A percentile compares a stretch with the other conserved stretches of the same genome.
These are phyloP conservation scores for Artemia sinica DNA, from an alignment of 2,888 invertebrate genomes.

Conservation along the genomic window DNA sequence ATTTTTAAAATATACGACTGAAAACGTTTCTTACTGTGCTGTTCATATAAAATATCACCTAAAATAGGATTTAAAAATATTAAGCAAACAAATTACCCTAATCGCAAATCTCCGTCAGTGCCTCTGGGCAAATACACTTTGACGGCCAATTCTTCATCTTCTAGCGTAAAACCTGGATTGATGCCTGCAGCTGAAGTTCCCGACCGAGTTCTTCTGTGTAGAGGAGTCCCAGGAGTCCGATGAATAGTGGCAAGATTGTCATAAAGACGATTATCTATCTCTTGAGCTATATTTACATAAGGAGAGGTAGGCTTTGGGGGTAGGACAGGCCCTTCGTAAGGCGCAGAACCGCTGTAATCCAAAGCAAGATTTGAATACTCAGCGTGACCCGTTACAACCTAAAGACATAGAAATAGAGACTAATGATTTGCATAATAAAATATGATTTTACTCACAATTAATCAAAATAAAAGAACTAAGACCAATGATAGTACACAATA, in stretches of 20 bases:
- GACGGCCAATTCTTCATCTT: slow-evolving; percentile 38
- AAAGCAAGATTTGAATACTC: not conserved
- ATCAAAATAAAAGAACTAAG: too few relatives aligned
- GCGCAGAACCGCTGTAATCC: slow-evolving; percentile 14
- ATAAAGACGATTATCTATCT: not conserved
- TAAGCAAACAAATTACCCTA: too few relatives aligned
- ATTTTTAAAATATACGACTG: too few relatives aligned
- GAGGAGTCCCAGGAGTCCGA: slow-evolving; percentile 26
- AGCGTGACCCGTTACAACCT: not conserved
- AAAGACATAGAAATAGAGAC: not conserved
- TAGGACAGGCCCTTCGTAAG: slow-evolving; percentile 26
- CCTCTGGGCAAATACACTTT: too few relatives aligned
- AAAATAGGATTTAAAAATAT: too few relatives aligned
- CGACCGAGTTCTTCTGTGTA: slow-evolving; percentile 58
- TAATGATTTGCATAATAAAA: too few relatives aligned
- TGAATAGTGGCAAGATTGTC: not conserved
- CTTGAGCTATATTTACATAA: slow-evolving; percentile 11
- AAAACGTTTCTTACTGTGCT: too few relatives aligned
- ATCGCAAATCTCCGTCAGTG: too few relatives aligned
- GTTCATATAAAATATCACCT: too few relatives aligned
- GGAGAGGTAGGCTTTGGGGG: slow-evolving; percentile 21
- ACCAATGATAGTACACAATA: too few relatives aligned
- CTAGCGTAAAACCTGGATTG: slow-evolving; percentile 45
- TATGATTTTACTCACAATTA: too few relatives aligned
- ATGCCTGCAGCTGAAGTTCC: slow-evolving; percentile 47